Percentiles rank a stretch among this genome's conserved stretches.
phyloP scores from a whole-genome alignment of 2,888 invertebrate genomes.

The Archaeoteleia sp. region DNA sequence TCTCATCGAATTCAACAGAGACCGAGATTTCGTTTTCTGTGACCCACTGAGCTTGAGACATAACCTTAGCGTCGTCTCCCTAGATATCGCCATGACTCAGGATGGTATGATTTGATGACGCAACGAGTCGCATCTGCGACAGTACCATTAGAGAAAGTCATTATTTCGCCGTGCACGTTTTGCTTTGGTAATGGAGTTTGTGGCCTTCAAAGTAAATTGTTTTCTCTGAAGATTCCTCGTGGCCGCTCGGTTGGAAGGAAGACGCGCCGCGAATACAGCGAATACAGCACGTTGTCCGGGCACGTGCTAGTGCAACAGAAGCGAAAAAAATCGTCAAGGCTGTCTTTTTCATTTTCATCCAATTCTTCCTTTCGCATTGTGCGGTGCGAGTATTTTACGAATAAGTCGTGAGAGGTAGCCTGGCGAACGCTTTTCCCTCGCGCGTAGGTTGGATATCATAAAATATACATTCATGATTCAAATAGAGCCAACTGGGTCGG shows the following conservation, averaged over 20 bases:
- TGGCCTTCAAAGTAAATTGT: slow-evolving; percentile 75
- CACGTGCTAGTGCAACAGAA: slow-evolving; percentile 31
- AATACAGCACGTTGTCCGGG: slow-evolving; percentile 26
- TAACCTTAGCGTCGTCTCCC: slow-evolving; percentile 69
- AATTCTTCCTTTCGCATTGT: slow-evolving; percentile 34
- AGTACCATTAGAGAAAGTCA: slow-evolving; percentile 71
- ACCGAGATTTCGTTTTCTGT: slow-evolving; percentile 56
- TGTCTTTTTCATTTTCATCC: slow-evolving; percentile 49
- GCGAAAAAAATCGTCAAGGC: slow-evolving; percentile 24
- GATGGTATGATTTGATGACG: slow-evolving; percentile 64
- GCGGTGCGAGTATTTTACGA: slow-evolving; percentile 12
- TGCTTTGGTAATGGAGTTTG: slow-evolving; percentile 70
- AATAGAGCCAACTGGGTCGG: too few species aligned
- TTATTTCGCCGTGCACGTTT: slow-evolving; percentile 71
- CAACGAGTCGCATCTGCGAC: slow-evolving; percentile 59
- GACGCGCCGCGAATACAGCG: slow-evolving; percentile 12
- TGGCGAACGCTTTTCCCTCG: too few species aligned
- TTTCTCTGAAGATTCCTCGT: slow-evolving; percentile 65
- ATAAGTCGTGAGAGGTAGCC: background rate
- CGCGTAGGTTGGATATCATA: too few species aligned
- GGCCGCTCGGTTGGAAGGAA: slow-evolving; percentile 25
- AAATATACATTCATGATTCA: too few species aligned
- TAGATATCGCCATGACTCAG: slow-evolving; percentile 58
- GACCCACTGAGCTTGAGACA: slow-evolving; percentile 74
- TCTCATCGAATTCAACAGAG: slow-evolving; percentile 18